A percentile compares a stretch with the other conserved stretches of the same genome.
phyloP scores from a whole-genome alignment of 2,888 invertebrate species.

The Lasioglossum malachurum region DNA sequence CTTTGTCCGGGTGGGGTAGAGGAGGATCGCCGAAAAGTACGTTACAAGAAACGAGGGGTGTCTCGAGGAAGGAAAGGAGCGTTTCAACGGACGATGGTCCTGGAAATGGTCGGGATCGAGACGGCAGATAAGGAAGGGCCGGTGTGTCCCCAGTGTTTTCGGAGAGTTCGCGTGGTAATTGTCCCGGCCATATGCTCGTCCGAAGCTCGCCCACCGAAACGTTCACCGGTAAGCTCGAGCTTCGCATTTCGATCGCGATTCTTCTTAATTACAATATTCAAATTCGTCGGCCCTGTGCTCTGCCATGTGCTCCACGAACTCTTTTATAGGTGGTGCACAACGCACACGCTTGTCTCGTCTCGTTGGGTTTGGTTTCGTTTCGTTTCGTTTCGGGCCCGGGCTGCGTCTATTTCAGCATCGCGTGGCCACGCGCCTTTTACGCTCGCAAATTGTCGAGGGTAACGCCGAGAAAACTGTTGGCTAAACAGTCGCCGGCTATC shows the following conservation, averaged over 20 bases:
- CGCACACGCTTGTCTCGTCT: background rate
- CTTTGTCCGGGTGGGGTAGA: background rate
- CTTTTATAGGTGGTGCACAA: background rate
- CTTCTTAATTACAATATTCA: conserved; percentile 83
- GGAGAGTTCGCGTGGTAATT: conserved; percentile 74
- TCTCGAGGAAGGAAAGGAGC: conserved; percentile 17
- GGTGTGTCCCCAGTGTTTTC: conserved; percentile 65
- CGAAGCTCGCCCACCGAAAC: conserved; percentile 73
- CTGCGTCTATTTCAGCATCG: conserved; percentile 39
- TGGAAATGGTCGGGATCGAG: conserved; percentile 64
- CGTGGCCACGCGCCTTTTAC: conserved; percentile 48
- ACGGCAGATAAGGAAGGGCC: conserved; percentile 60
- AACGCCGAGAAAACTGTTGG: conserved; percentile 78
- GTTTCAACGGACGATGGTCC: conserved; percentile 43
- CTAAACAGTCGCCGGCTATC: conserved; percentile 82
- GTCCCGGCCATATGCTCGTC: conserved; percentile 79
- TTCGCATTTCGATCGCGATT: conserved; percentile 67
- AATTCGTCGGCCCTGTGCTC: conserved; percentile 80
- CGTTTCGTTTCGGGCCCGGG: background rate
- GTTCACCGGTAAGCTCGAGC: conserved; percentile 63
- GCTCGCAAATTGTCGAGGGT: conserved; percentile 51
- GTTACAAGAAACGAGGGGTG: conserved; percentile 45
- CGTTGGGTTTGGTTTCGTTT: background rate
- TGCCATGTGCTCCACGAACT: background rate
- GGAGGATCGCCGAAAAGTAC: conserved; percentile 37